Base-by-base conservation (phyloP, 1,140 invertebrate genomes). In the Brachionus rotundiformis region DNA sequence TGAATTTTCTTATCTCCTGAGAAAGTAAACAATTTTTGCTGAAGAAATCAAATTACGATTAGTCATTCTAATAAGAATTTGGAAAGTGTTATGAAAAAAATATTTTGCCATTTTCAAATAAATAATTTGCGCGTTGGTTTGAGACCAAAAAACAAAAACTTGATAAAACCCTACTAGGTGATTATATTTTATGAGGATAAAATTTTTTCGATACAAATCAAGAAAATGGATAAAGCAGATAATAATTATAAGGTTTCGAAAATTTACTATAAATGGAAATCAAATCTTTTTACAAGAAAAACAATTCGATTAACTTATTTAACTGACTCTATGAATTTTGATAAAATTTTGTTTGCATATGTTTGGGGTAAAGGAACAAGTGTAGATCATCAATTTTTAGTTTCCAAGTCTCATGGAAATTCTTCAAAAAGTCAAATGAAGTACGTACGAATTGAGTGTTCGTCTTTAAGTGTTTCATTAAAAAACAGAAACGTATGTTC, bases 141-240 rank as follows among this genome's bases (percentile, higher is more conserved):
- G n/a, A n/a, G n/a, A n/a, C n/a, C n/a, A n/a, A n/a, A n/a, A n/a
- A n/a, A n/a, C n/a, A n/a, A n/a, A n/a, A n/a, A n/a, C n/a, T n/a
- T n/a, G n/a, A n/a, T n/a, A n/a, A n/a, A n/a, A n/a, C n/a, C n/a
- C n/a, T n/a, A n/a, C n/a, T n/a, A n/a, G n/a, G n/a, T n/a, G n/a
- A n/a, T n/a, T n/a, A n/a, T n/a, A n/a, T n/a, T n/a, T n/a, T n/a
- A n/a, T n/a, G n/a, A n/a, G n/a, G n/a, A n/a, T n/a, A n/a, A n/a
- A n/a, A n/a, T n/a, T n/a, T n/a, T n/a, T 63, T 29, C 27, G 59
- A 63, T 63, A 63, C 27, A 29, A 63, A 29, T 63, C 16, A 63
- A 27, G 10, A 11, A 63, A 31, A 63, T 63, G 59, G 7, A 11
- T 29, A 29, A 29, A 11, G 27, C 25, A 29, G n/a, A 29, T 27